Conservation (phyloP, 2,888 invertebrate species). For the Archips crataeganus region DNA sequence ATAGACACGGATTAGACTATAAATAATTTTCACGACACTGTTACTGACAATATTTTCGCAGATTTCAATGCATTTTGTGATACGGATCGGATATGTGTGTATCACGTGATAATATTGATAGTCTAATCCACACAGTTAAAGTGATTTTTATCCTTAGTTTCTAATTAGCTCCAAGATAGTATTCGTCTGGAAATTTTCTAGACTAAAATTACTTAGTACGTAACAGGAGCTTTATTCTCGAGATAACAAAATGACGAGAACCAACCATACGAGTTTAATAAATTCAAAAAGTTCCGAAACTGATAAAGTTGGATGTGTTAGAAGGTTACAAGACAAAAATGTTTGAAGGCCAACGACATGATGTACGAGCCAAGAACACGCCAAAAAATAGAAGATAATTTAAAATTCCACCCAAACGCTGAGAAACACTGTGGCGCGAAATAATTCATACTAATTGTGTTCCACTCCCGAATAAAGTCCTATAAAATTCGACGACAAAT, state of each 20-base stretch:
- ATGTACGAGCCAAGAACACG: conserved; percentile 23
- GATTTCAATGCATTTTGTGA: too few relatives aligned
- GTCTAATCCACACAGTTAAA: background rate
- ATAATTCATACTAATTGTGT: conserved; percentile 25
- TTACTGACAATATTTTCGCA: too few relatives aligned
- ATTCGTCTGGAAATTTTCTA: background rate
- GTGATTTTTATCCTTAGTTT: background rate
- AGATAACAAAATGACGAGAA: background rate
- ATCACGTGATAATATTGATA: too few relatives aligned
- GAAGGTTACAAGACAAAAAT: conserved; percentile 13
- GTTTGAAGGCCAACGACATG: conserved; percentile 23
- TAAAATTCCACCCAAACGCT: conserved; percentile 17
- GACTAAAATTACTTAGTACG: background rate
- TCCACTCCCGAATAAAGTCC: conserved; percentile 1
- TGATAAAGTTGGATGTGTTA: conserved; percentile 17
- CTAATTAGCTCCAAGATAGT: background rate
- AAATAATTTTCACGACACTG: too few relatives aligned
- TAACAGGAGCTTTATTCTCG: background rate
- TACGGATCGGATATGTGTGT: too few relatives aligned
- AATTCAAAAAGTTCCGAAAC: background rate
- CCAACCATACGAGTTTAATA: background rate
- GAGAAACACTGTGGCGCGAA: conserved; percentile 7
- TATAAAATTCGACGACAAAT: background rate
- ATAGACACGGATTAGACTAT: too few relatives aligned
- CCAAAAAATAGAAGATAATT: conserved; percentile 8